These are phyloP conservation scores for Nymphalis urticae DNA, from an alignment of 2,888 invertebrate genomes.

Conservation along the genomic window DNA sequence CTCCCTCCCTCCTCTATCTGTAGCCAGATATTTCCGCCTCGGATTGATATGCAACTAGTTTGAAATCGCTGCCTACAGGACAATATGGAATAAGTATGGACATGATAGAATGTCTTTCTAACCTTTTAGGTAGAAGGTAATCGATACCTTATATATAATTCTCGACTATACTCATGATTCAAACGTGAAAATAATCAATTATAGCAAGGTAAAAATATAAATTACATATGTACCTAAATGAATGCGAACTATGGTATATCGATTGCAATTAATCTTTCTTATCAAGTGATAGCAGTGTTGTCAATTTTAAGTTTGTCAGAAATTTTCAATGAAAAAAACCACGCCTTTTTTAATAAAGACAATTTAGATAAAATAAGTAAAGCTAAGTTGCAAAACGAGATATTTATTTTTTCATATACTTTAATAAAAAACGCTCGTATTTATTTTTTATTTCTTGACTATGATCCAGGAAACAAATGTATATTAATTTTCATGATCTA, in stretches of 20 bases:
- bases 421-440: no score
- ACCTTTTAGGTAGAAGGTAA: constrained; percentile 8
- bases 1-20: constrained; percentile 50
- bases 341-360: not conserved
- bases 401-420: no score
- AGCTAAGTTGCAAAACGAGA: not conserved
- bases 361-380: not conserved
- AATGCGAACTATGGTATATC: not conserved
- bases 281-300: constrained; percentile 1
- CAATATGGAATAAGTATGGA: constrained; percentile 20
- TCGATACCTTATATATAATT: constrained; percentile 10
- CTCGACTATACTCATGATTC: not conserved
- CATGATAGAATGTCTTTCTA: constrained; percentile 3
- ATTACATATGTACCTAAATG: not conserved
- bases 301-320: not conserved
- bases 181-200: not conserved
- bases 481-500: no score
- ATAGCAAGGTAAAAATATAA: not conserved
- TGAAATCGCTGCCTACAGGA: constrained; percentile 27
- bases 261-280: not conserved
- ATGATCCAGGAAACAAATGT: no score
- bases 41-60: constrained; percentile 45
- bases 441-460: no score
- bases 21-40: constrained; percentile 60
- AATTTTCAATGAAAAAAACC: constrained; percentile 5